Percentiles rank a stretch among this genome's conserved stretches.
phyloP scores from a whole-genome alignment of 2,888 invertebrate species.

The Melitaea athalia region DNA sequence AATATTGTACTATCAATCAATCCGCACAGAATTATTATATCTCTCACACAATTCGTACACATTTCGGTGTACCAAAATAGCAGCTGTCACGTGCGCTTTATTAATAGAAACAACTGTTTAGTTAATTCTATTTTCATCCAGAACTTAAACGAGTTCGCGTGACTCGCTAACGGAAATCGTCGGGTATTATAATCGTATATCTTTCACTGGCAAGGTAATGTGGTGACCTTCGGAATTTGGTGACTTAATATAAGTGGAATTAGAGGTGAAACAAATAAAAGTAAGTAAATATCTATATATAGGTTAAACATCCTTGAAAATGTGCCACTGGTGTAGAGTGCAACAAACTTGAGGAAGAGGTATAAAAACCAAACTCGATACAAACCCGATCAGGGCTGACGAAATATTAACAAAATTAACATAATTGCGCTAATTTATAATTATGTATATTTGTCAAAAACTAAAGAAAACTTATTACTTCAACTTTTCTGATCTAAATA shows the following conservation, averaged over 20 bases:
- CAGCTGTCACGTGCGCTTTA: slow-evolving; percentile 27
- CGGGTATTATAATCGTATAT: slow-evolving; percentile 21
- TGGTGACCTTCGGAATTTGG: slow-evolving; percentile 13
- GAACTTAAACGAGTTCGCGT: slow-evolving; percentile 36
- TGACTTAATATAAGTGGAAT: background rate
- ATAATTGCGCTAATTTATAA: background rate
- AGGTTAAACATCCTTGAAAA: slow-evolving; percentile 8
- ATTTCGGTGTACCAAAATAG: slow-evolving; percentile 33
- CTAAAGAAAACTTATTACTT: background rate
- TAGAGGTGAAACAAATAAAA: background rate
- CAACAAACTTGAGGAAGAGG: slow-evolving; percentile 15
- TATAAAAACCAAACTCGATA: slow-evolving; percentile 8
- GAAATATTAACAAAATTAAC: background rate
- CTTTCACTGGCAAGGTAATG: slow-evolving; percentile 25
- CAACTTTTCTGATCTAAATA: background rate
- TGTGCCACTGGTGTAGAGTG: slow-evolving; percentile 3
- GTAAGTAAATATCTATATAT: background rate
- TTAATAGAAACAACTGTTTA: slow-evolving; percentile 23
- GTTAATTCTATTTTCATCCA: slow-evolving; percentile 22
- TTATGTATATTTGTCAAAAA: background rate
- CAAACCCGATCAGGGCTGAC: slow-evolving; percentile 4
- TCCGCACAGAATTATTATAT: slow-evolving; percentile 4
- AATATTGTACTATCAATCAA: slow-evolving; percentile 13
- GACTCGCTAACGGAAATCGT: slow-evolving; percentile 36
- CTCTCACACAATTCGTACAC: slow-evolving; percentile 15